A percentile compares a stretch with the other conserved stretches of the same genome.
Evolutionary conservation across 2,113 vertebrate genomes (phyloP).

Genomic region (Vimba vimba): DNA sequence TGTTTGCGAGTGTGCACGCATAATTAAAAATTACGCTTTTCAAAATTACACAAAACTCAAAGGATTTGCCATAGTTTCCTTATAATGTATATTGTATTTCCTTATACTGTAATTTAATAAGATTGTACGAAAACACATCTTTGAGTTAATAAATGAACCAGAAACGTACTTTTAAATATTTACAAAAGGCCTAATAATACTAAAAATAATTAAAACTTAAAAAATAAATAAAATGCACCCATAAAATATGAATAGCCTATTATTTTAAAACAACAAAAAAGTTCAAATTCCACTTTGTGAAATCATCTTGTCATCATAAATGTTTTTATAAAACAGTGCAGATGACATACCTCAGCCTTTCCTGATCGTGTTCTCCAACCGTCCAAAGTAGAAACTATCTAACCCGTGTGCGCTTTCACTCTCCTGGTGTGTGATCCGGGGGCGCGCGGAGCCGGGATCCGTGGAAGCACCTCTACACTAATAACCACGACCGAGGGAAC

Average conservation of each 20-base stretch:
- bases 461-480: constrained; percentile 69
- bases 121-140: background rate
- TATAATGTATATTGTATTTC: background rate
- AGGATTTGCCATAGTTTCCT: constrained; percentile 11
- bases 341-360: constrained; percentile 69
- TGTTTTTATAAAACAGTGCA: background rate
- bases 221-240: background rate
- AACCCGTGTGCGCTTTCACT: constrained; percentile 68
- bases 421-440: constrained; percentile 58
- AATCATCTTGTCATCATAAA: background rate
- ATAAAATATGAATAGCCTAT: background rate
- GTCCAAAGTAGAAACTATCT: constrained; percentile 58
- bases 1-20: background rate
- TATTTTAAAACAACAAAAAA: constrained; percentile 8
- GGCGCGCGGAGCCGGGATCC: constrained; percentile 72
- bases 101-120: background rate
- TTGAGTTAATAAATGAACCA: background rate
- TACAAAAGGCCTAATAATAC: background rate
- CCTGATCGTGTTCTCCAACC: constrained; percentile 56
- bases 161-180: background rate
- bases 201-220: constrained; percentile 9
- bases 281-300: background rate
- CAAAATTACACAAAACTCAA: background rate
- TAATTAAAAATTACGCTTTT: too few relatives aligned
- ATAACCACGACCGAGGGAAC: constrained; percentile 72